Evolutionary conservation across 2,888 invertebrate species (phyloP), one percentile per base, ranked within the genome.

Genomic region (Neoascia interrupta): DNA sequence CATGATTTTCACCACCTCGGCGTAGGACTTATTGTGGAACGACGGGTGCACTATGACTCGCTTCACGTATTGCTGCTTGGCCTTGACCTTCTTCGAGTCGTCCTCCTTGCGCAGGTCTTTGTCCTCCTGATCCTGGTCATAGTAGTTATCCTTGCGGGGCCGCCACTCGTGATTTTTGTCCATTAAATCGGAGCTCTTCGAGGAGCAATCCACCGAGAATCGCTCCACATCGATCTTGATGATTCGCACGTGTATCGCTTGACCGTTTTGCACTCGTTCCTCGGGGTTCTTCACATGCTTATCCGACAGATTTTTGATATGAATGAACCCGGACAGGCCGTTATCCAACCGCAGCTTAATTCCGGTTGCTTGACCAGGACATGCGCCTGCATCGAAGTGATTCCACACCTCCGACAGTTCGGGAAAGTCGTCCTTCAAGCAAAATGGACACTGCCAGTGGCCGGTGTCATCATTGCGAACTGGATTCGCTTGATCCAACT

Each of bases 401-500:
- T 96, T 97, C 98, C 98, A 99, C 47, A 98, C 98, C 90, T 98
- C 98, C 15, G 97, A 96, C 23, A 98, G 90, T 86, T 98, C 98
- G 0, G 97, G 96, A 84, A 99, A 98, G 88, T 98, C 97, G 86
- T 97, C 97, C 87, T 97, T 97, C 82, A 95, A 91, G 90, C 99
- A 99, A 89, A 98, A 98, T 0, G 98, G 98, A 90, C 99, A 99
- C 87, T 97, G 96, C 98, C 98, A 99, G 36, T 97, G 90, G 0
- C 97, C 97, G 5, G 96, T 96, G 84, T 97, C 96, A 73, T 98
- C 97, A 85, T 97, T 96, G 82, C 97, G 92, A 39, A 97, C 96
- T 0, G 98, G 98, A 90, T 98, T 97, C 0, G 98, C 98, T 86
- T 97, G 95, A 86, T 98, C 98, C 64, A 98, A 87, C 90, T 98